Percentiles rank a stretch among this genome's conserved stretches.
phyloP scores from a whole-genome alignment of 2,113 vertebrate species.

The Dunckerocampus dactyliophorus region DNA sequence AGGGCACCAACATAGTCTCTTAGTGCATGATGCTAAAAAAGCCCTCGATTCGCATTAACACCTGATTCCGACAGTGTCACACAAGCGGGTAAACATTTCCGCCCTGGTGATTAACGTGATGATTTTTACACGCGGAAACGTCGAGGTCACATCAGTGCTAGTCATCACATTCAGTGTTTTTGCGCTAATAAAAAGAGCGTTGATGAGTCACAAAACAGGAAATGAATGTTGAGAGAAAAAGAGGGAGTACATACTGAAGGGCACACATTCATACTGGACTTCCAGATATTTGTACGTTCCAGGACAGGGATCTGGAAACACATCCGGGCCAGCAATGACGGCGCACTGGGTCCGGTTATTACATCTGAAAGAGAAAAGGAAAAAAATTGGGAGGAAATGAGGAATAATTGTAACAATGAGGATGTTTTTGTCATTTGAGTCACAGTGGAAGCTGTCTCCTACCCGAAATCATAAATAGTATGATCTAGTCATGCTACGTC shows the following conservation, averaged over 20 bases:
- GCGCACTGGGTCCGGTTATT: slow-evolving; percentile 96
- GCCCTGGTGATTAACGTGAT: not conserved
- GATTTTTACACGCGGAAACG: too few relatives aligned
- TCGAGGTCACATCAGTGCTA: too few relatives aligned
- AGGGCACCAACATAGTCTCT: too few relatives aligned
- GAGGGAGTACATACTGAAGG: slow-evolving; percentile 87
- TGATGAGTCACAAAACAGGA: not conserved
- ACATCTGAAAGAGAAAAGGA: slow-evolving; percentile 79
- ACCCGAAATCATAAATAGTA: too few relatives aligned
- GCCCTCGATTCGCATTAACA: too few relatives aligned
- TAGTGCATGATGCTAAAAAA: not conserved
- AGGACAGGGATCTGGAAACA: slow-evolving; percentile 92
- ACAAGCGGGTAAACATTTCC: not conserved
- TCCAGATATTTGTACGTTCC: slow-evolving; percentile 96
- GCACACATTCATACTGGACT: slow-evolving; percentile 96
- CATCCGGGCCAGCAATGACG: slow-evolving; percentile 90
- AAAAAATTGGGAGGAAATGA: too few relatives aligned
- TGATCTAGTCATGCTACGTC: too few relatives aligned
- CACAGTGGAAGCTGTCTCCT: too few relatives aligned
- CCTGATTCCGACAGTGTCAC: not conserved
- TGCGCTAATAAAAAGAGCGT: too few relatives aligned
- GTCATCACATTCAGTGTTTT: too few relatives aligned
- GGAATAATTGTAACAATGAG: too few relatives aligned
- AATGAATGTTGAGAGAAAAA: not conserved
- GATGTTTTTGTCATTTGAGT: too few relatives aligned